Evolutionary conservation across 2,888 invertebrate species (phyloP).

Genomic region (Candidula unifasciata): DNA sequence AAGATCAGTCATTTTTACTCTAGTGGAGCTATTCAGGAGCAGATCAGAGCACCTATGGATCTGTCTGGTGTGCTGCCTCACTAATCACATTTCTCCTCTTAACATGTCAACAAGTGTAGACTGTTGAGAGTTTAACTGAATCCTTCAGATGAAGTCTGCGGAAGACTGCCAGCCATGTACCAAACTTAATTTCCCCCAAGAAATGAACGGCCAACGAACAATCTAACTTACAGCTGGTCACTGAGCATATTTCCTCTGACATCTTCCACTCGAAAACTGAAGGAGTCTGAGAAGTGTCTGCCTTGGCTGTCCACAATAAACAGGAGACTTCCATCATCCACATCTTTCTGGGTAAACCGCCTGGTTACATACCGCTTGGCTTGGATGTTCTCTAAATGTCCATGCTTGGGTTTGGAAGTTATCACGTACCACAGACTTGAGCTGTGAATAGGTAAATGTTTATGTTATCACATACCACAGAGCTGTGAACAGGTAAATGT

Average conservation of each 20-base stretch:
- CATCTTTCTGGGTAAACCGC: slow-evolving; percentile 75
- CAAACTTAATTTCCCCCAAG: no score
- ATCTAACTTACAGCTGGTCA: slow-evolving; percentile 66
- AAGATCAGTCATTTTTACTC: no score
- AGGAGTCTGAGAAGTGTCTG: slow-evolving; percentile 71
- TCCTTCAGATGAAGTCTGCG: no score
- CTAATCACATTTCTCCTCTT: no score
- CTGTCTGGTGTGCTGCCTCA: no score
- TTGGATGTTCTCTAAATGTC: slow-evolving; percentile 73
- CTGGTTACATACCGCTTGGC: slow-evolving; percentile 72
- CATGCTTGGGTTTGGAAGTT: slow-evolving; percentile 69
- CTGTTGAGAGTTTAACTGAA: no score
- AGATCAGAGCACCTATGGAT: no score
- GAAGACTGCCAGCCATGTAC: no score
- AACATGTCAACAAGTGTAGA: no score
- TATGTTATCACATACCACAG: not conserved
- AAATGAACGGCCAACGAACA: not conserved
- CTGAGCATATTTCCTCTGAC: slow-evolving; percentile 71
- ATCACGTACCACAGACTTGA: slow-evolving; percentile 72
- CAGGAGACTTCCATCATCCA: slow-evolving; percentile 72
- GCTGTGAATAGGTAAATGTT: slow-evolving; percentile 27
- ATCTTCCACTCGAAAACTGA: slow-evolving; percentile 73
- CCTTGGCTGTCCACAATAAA: slow-evolving; percentile 70
- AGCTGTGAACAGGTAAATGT: slow-evolving; percentile 62
- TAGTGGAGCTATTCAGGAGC: no score